Evolutionary conservation across 2,797 vertebrate species (phyloP).

Genomic region (Coracias cyanogaster): DNA sequence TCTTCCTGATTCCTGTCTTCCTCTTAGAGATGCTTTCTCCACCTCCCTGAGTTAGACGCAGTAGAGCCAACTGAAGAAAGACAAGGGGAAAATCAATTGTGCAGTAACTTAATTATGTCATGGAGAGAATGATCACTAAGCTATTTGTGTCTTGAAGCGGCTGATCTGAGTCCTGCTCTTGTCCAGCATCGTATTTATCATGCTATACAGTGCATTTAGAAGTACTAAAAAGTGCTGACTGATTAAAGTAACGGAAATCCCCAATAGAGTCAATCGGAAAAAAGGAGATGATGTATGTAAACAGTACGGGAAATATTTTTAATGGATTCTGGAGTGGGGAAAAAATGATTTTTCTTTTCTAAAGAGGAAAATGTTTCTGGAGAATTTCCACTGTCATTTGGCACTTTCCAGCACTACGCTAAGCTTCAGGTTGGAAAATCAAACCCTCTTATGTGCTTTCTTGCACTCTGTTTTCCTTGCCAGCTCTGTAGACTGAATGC

Average conservation of each 20-base stretch:
- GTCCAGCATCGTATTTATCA: not conserved
- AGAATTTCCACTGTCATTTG: not conserved
- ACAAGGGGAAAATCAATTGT: not conserved
- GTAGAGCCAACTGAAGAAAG: not conserved
- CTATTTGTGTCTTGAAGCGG: not conserved
- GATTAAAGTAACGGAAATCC: not conserved
- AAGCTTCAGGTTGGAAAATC: not conserved
- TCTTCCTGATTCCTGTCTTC: not conserved
- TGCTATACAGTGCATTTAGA: not conserved
- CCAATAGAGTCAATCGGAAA: not conserved
- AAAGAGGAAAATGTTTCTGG: not conserved
- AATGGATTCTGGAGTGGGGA: not conserved
- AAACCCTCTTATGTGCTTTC: not conserved
- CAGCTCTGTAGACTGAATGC: not conserved
- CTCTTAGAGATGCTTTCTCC: not conserved
- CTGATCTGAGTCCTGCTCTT: not conserved
- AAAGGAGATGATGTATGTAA: not conserved
- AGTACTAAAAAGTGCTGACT: not conserved
- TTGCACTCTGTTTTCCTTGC: not conserved
- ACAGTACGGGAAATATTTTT: not conserved
- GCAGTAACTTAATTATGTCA: not conserved
- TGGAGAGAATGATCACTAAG: not conserved
- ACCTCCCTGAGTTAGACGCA: not conserved
- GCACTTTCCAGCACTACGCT: not conserved
- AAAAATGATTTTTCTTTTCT: not conserved